A percentile compares a stretch with the other conserved stretches of the same genome.
phyloP scores from a whole-genome alignment of 2,113 vertebrate genomes.

The Grallaria varia region DNA sequence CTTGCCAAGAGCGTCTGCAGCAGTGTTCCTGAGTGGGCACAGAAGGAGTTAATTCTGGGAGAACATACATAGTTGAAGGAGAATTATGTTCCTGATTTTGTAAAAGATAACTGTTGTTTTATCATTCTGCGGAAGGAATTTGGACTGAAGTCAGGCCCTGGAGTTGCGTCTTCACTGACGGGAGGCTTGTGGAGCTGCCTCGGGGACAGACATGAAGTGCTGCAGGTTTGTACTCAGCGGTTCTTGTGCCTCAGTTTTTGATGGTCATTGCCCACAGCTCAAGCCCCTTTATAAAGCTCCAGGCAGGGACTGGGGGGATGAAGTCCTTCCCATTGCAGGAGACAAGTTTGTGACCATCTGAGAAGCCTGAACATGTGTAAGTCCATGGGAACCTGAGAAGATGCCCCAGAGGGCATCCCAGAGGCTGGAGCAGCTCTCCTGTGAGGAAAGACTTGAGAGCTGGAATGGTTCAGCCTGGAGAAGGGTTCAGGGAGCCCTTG shows the following conservation, averaged over 20 bases:
- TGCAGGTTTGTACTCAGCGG: background rate
- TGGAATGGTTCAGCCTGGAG: background rate
- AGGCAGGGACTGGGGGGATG: background rate
- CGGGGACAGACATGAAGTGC: background rate
- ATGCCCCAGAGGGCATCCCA: background rate
- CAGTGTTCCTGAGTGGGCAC: fast-evolving
- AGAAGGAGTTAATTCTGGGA: background rate
- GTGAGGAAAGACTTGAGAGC: background rate
- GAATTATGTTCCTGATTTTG: background rate
- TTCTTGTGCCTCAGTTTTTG: background rate
- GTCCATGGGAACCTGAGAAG: fast-evolving
- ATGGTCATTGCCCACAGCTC: background rate
- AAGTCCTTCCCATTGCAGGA: background rate
- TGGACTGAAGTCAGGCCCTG: background rate
- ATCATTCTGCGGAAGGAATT: background rate
- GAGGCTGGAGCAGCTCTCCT: background rate
- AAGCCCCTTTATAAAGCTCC: background rate
- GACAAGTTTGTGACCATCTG: background rate
- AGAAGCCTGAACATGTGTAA: background rate
- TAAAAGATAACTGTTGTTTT: background rate
- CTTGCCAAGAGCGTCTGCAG: background rate
- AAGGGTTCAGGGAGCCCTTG: fast-evolving
- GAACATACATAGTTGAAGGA: background rate
- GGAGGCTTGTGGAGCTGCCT: background rate
- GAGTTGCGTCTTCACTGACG: background rate